These are phyloP conservation scores for Ctenochaetus hawaiiensis DNA, from an alignment of 2,797 vertebrate species.

Conservation along the genomic window DNA sequence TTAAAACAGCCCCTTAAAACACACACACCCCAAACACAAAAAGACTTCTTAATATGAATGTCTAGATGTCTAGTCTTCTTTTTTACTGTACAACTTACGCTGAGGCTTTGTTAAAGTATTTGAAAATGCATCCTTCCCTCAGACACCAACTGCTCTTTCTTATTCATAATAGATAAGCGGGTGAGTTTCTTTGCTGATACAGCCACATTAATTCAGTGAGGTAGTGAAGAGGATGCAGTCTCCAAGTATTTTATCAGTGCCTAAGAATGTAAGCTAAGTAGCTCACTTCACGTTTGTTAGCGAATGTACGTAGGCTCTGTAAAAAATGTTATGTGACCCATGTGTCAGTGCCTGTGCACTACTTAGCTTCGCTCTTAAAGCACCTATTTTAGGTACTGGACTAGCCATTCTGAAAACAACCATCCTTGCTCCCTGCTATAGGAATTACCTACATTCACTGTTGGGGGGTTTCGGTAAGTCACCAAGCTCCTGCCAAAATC, in stretches of 20 bases:
- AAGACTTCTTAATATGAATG: conserved; percentile 90
- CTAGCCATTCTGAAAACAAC: conserved; percentile 76
- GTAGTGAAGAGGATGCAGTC: conserved; percentile 53
- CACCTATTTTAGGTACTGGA: conserved; percentile 80
- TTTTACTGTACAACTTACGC: conserved; percentile 77
- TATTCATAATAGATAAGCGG: conserved; percentile 10
- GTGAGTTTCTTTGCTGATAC: conserved; percentile 45
- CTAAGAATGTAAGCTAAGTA: conserved; percentile 83
- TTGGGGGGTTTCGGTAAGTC: conserved; percentile 39
- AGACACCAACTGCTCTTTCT: conserved; percentile 31
- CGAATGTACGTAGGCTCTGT: conserved; percentile 82
- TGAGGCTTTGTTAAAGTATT: conserved; percentile 74
- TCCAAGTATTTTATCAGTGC: conserved; percentile 71
- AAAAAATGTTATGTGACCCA: conserved; percentile 77
- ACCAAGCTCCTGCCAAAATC: conserved; percentile 46
- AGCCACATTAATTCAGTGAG: conserved; percentile 28
- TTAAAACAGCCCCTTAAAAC: conserved; percentile 88
- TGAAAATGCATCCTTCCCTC: conserved; percentile 59
- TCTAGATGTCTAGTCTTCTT: conserved; percentile 70
- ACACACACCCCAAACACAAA: conserved; percentile 86
- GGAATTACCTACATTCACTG: conserved; percentile 43
- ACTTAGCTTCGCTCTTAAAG: conserved; percentile 81
- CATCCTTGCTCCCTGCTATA: conserved; percentile 43
- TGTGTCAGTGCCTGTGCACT: conserved; percentile 83
- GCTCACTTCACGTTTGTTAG: conserved; percentile 82